These are phyloP conservation scores for Leucophenga varia DNA, from an alignment of 1,140 invertebrate species.

Conservation along the genomic window DNA sequence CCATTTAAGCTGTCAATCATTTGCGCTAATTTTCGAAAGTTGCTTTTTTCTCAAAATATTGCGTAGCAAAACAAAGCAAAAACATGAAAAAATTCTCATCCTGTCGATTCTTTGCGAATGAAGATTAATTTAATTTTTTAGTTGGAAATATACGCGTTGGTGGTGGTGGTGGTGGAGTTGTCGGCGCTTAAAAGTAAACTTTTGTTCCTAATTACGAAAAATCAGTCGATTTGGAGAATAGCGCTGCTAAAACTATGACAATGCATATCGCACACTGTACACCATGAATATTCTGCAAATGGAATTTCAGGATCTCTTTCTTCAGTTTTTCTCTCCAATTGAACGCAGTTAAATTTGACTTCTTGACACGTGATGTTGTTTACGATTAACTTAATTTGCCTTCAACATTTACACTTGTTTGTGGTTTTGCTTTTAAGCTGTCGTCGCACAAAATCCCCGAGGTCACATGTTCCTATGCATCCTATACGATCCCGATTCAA, in stretches of 20 bases:
- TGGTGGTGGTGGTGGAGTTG: constrained; percentile 2
- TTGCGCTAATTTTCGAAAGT: constrained; percentile 49
- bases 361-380: constrained; percentile 24
- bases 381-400: constrained; percentile 48
- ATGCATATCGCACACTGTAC: constrained; percentile 1
- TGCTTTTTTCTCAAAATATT: constrained; percentile 22
- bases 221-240: neutral
- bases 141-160: constrained; percentile 29
- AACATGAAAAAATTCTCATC: constrained; percentile 6
- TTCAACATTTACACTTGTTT: constrained; percentile 44
- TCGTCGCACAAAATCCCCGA: too few relatives aligned
- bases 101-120: constrained; percentile 48
- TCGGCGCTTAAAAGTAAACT: too few relatives aligned
- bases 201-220: neutral
- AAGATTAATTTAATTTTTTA: constrained; percentile 53
- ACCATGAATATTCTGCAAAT: neutral
- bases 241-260: constrained; percentile 31
- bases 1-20: constrained; percentile 54
- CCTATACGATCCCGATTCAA: too few relatives aligned
- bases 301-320: neutral
- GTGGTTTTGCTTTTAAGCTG: neutral
- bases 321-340: too few relatives aligned
- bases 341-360: neutral
- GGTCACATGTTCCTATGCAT: too few relatives aligned
- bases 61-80: neutral